These are phyloP conservation scores for Tympanoctomys barrerae DNA, from an alignment of 2,797 vertebrate species.

Conservation along the genomic window DNA sequence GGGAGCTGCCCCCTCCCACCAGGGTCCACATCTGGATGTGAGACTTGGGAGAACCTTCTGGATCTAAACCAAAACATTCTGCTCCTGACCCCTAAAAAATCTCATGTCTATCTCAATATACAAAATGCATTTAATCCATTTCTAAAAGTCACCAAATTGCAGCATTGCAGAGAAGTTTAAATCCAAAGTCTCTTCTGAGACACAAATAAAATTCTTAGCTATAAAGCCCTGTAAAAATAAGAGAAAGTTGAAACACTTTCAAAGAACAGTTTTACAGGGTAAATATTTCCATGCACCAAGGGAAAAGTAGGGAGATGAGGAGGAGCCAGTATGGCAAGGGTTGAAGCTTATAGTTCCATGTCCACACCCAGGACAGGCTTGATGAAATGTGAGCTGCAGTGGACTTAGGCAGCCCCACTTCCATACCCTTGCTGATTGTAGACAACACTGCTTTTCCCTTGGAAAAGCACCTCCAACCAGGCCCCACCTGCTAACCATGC, in stretches of 20 bases:
- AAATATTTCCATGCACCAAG: background rate
- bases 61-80: background rate
- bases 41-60: background rate
- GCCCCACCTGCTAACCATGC: background rate
- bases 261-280: background rate
- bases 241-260: background rate
- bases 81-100: background rate
- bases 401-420: background rate
- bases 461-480: background rate
- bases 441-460: background rate
- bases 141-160: background rate
- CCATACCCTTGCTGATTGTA: background rate
- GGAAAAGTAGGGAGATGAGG: background rate
- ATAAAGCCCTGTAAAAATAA: background rate
- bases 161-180: background rate
- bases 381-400: background rate
- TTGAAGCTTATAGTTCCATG: background rate
- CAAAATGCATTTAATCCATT: background rate
- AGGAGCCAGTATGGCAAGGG: background rate
- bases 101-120: background rate
- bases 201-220: background rate
- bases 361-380: background rate
- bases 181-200: background rate
- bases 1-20: background rate
- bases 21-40: background rate